These are phyloP conservation scores for Botia kubotai DNA, from an alignment of 2,797 vertebrate species.

Conservation along the genomic window DNA sequence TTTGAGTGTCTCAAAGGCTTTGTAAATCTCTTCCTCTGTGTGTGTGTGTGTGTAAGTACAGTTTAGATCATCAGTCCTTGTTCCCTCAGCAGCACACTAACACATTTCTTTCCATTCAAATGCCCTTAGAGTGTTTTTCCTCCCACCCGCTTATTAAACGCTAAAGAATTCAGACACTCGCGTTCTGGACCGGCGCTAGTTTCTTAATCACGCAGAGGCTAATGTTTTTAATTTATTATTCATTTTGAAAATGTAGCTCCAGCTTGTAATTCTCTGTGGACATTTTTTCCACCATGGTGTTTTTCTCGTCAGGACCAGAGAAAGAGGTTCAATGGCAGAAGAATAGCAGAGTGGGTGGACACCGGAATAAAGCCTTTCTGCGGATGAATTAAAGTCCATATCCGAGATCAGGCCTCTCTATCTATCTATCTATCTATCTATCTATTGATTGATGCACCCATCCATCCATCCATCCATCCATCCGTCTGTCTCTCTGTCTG, in stretches of 20 bases:
- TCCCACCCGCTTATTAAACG: slow-evolving; percentile 67
- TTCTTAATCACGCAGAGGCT: slow-evolving; percentile 70
- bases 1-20: slow-evolving; percentile 42
- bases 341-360: not conserved
- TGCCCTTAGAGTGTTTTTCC: slow-evolving; percentile 43
- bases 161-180: slow-evolving; percentile 60
- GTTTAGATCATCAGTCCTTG: slow-evolving; percentile 52
- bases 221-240: slow-evolving; percentile 76
- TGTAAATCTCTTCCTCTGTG: slow-evolving; percentile 39
- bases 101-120: slow-evolving; percentile 61
- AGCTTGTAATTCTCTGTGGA: slow-evolving; percentile 65
- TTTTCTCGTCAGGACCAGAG: slow-evolving; percentile 60
- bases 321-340: slow-evolving; percentile 18
- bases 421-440: not conserved
- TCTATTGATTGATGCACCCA: too few species aligned
- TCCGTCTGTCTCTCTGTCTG: too few species aligned
- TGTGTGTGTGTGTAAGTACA: slow-evolving; percentile 38
- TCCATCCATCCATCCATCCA: not conserved
- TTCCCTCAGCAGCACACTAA: slow-evolving; percentile 52
- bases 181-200: slow-evolving; percentile 62
- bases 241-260: slow-evolving; percentile 67
- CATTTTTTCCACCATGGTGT: slow-evolving; percentile 53
- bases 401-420: not conserved
- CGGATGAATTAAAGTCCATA: not conserved
- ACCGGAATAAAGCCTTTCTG: not conserved